phyloP scores from a whole-genome alignment of 1,140 invertebrate species.

The Elymnias hypermnestra region DNA sequence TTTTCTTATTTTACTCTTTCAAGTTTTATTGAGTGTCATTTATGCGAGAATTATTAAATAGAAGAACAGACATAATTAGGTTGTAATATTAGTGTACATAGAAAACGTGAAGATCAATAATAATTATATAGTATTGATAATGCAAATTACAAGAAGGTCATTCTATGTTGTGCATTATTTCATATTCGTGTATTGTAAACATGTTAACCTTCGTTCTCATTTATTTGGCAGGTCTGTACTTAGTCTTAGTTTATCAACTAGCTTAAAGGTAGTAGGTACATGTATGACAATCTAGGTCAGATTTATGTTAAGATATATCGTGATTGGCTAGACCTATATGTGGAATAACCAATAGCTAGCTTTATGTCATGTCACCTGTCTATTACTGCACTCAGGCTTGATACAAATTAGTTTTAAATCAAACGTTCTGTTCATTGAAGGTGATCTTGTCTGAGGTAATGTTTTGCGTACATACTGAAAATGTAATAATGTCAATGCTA shows the following conservation, averaged over 20 bases:
- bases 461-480: conserved; percentile 1
- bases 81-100: too few relatives aligned
- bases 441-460: not conserved
- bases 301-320: conserved; percentile 2
- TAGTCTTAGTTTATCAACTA: not conserved
- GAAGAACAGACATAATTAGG: too few relatives aligned
- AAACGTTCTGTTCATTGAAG: conserved; percentile 1
- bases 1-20: too few relatives aligned
- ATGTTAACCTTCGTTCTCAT: not conserved
- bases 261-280: conserved; percentile 7
- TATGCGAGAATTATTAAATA: too few relatives aligned
- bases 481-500: conserved; percentile 7
- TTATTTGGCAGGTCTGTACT: not conserved
- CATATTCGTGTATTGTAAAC: too few relatives aligned
- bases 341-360: conserved; percentile 1
- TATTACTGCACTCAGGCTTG: conserved; percentile 3
- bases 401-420: conserved; percentile 9
- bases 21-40: too few relatives aligned
- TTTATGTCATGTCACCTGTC: conserved; percentile 4
- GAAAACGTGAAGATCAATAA: too few relatives aligned
- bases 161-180: too few relatives aligned
- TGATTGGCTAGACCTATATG: not conserved
- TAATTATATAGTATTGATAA: too few relatives aligned
- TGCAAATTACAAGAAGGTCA: too few relatives aligned
- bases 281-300: conserved; percentile 15